Evolutionary conservation across 2,113 vertebrate genomes (phyloP).

Genomic region (Symphodus melops): DNA sequence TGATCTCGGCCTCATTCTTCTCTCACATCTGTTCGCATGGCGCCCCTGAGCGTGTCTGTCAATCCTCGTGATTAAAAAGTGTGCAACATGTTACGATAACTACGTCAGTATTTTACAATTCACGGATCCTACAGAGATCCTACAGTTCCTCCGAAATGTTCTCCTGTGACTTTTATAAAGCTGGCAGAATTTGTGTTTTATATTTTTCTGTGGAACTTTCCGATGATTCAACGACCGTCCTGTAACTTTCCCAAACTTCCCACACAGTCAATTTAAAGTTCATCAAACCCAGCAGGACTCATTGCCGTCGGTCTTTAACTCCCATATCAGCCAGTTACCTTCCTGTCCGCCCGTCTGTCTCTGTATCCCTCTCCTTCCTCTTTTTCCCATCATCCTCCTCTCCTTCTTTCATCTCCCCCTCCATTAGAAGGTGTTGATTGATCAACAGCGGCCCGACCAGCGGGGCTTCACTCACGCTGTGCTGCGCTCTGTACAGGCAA

Average conservation of each 20-base stretch:
- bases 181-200: no score
- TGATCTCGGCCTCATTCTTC: no score
- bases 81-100: no score
- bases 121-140: no score
- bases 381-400: slow-evolving; percentile 8
- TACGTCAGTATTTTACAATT: no score
- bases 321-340: slow-evolving; percentile 19
- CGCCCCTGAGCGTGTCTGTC: no score
- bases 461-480: slow-evolving; percentile 56
- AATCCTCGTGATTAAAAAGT: no score
- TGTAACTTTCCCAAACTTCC: slow-evolving; percentile 6
- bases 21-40: no score
- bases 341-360: background rate
- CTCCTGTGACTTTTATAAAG: no score
- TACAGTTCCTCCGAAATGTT: no score
- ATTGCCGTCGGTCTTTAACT: slow-evolving; percentile 14
- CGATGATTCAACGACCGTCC: background rate
- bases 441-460: slow-evolving; percentile 58
- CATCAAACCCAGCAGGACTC: slow-evolving; percentile 29
- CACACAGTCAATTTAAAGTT: slow-evolving; percentile 11
- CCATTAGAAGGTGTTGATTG: slow-evolving; percentile 68
- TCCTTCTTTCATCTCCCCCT: slow-evolving; percentile 59
- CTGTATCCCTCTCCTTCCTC: slow-evolving; percentile 17
- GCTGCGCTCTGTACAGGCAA: slow-evolving; percentile 35
- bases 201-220: no score